Base-by-base conservation (phyloP, 2,888 invertebrate species). In the Cryptosula pallasiana region DNA sequence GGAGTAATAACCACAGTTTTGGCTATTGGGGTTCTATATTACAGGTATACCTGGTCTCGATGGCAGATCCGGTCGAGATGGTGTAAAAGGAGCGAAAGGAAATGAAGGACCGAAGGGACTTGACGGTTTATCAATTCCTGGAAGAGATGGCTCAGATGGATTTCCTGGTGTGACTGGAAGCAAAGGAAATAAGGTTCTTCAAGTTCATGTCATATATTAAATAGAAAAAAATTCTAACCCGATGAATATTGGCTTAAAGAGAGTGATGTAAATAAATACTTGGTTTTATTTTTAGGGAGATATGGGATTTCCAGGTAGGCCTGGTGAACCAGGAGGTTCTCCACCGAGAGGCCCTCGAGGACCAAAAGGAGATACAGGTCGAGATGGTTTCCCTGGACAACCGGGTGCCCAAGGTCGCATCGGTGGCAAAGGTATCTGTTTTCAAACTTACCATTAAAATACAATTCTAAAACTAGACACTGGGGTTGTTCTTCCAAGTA, bases 141-240 rank as follows among this genome's bases (percentile, higher is more conserved):
- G 71, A 57, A 27, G 55, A 71, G 71, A 55, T 23, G 72, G 72
- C 3, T 3, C 16, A 16, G 35, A 72, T 63, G 72, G 72, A 69
- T 69, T 5, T 23, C 16, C 20, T 5, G 72, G 72, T 34, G 9
- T 20, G n/a, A 16, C 71, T 36, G 75, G 75, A 23, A 57, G 34
- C 9, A 73, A 73, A 57, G 75, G 75, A 9, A 72, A 72, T 3
- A 63, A 63, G 63, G 63, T 57, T 5, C n/a, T n/a, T n/a, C n/a
- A n/a, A n/a, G n/a, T n/a, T n/a, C n/a, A n/a, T n/a, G n/a, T n/a
- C n/a, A n/a, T n/a, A n/a, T n/a, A n/a, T n/a, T n/a, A n/a, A n/a
- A n/a, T n/a, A n/a, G n/a, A n/a, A n/a, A n/a, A n/a, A n/a, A n/a
- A n/a, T n/a, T n/a, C n/a, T n/a, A n/a, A n/a, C n/a, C n/a, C n/a